These are phyloP conservation scores for Pyrocoelia pectoralis DNA, from an alignment of 2,888 invertebrate species.

Conservation along the genomic window DNA sequence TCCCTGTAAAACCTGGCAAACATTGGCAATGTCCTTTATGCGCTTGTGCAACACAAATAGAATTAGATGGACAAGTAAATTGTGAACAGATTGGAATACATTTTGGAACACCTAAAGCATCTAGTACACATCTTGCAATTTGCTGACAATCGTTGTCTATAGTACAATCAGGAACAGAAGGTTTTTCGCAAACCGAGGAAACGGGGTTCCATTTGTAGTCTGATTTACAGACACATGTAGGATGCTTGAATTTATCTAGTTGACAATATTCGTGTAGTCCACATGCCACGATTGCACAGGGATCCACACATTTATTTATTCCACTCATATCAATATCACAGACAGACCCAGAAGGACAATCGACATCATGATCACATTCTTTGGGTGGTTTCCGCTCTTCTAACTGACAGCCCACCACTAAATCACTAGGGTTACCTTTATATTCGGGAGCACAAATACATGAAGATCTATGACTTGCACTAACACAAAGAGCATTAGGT, in stretches of 20 bases:
- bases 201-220: slow-evolving; percentile 86
- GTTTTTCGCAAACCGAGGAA: slow-evolving; percentile 83
- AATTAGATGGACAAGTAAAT: slow-evolving; percentile 85
- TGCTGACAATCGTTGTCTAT: slow-evolving; percentile 74
- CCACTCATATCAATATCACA: slow-evolving; percentile 74
- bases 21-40: slow-evolving; percentile 87
- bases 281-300: slow-evolving; percentile 83
- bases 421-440: slow-evolving; percentile 82
- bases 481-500: slow-evolving; percentile 87
- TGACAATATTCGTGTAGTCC: slow-evolving; percentile 83
- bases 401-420: slow-evolving; percentile 80
- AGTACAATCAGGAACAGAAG: slow-evolving; percentile 83
- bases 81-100: slow-evolving; percentile 80
- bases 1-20: slow-evolving; percentile 82
- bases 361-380: slow-evolving; percentile 73
- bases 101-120: slow-evolving; percentile 84
- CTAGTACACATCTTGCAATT: slow-evolving; percentile 79
- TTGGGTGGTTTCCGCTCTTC: slow-evolving; percentile 67
- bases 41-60: slow-evolving; percentile 76
- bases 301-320: slow-evolving; percentile 74
- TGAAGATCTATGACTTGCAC: slow-evolving; percentile 83
- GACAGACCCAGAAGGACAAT: slow-evolving; percentile 75
- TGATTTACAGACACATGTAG: slow-evolving; percentile 81
- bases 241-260: slow-evolving; percentile 70
- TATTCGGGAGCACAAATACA: slow-evolving; percentile 88